Evolutionary conservation across 1,140 invertebrate genomes (phyloP), one percentile per base, ranked within the genome.

Genomic region (Meteorus sp.): DNA sequence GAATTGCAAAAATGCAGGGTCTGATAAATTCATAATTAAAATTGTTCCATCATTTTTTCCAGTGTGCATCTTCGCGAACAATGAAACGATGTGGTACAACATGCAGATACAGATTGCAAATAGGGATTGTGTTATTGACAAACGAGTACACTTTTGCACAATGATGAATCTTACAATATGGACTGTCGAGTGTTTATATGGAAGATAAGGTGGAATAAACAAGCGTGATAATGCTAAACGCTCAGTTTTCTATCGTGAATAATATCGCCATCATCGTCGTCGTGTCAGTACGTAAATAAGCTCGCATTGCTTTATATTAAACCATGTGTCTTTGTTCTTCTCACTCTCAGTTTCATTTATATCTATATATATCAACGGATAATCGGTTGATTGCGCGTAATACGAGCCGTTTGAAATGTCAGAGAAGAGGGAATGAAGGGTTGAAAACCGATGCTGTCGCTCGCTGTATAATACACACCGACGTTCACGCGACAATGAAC

Each of bases 231-330:
- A 48, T 48, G 17, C 22, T 29, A 15, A 13, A 8, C 23, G 22
- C n/a, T n/a, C n/a, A n/a, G n/a, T 11, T 48, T 48, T 48, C 45
- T 48, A 48, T 48, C 45, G 23, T 48, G 23, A 48, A 48, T 48
- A 48, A 31, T 27, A 11, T 19, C 19, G 19, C 37, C 17, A 15
- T 39, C 11, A 43, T 19, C 19, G 22, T 19, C 8, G 8, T 11
- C 13, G 11, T 23, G 11, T 45, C 25, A 8, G 6, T 43, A 23
- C 43, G 22, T n/a, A n/a, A n/a, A n/a, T n/a, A n/a, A n/a, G n/a
- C n/a, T n/a, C n/a, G n/a, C n/a, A n/a, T n/a, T n/a, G n/a, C n/a
- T n/a, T n/a, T n/a, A n/a, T n/a, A n/a, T n/a, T n/a, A n/a, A n/a
- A n/a, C n/a, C n/a, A n/a, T n/a, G n/a, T n/a, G n/a, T n/a, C n/a